Conservation (phyloP, 1,140 invertebrate species). For the Ceratoteleas bidentatus region DNA sequence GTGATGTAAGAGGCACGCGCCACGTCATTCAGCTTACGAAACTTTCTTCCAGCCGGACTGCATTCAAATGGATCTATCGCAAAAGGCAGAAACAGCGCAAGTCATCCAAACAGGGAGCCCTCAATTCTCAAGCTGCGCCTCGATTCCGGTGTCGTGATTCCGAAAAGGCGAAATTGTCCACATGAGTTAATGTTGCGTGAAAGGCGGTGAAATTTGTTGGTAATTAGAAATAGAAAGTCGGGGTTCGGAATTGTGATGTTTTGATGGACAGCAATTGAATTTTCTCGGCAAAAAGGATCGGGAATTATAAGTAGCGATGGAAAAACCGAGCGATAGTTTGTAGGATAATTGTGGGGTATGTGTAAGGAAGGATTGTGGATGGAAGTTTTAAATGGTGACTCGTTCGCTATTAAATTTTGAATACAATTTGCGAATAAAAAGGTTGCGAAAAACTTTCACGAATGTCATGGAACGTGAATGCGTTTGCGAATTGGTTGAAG, state of each 20-base stretch:
- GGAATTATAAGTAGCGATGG: no score
- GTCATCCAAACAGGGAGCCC: constrained; percentile 32
- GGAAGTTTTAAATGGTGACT: no score
- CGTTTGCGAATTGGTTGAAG: no score
- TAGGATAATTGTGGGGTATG: no score
- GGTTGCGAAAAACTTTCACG: no score
- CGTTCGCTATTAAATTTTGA: no score
- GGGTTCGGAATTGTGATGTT: not conserved
- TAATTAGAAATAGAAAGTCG: constrained; percentile 13
- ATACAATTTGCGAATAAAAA: no score
- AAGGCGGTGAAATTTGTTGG: constrained; percentile 3
- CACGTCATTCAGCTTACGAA: constrained; percentile 62
- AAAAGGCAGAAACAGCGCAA: constrained; percentile 30
- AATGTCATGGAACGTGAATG: no score
- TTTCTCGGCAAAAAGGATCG: no score
- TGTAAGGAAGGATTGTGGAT: no score
- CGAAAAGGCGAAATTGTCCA: constrained; percentile 12
- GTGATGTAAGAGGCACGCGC: constrained; percentile 65
- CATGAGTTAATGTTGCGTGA: constrained; percentile 1
- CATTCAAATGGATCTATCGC: constrained; percentile 57
- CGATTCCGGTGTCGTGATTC: constrained; percentile 18
- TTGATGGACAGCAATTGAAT: no score
- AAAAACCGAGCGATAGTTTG: no score
- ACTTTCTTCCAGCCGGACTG: constrained; percentile 58
- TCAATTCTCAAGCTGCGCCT: not conserved